Percentiles rank a stretch among this genome's conserved stretches.
Conservation (phyloP, 2,797 vertebrate species). For the Rhabdomys pumilio region DNA sequence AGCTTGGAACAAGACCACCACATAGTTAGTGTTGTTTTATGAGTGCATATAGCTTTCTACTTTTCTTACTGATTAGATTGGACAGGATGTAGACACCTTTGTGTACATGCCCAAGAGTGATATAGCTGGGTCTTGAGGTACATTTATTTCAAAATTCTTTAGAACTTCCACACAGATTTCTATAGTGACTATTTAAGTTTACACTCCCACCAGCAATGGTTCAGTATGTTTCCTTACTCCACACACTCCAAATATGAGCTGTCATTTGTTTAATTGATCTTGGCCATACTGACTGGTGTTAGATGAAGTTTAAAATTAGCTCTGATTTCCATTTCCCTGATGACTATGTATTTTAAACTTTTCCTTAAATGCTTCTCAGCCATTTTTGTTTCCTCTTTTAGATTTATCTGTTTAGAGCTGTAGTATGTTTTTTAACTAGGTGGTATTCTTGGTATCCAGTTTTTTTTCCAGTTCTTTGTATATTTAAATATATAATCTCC, state of each 20-base stretch:
- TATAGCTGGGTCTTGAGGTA: background rate
- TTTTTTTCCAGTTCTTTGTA: background rate
- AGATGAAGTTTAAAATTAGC: background rate
- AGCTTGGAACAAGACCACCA: background rate
- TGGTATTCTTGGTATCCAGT: background rate
- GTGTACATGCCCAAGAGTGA: background rate
- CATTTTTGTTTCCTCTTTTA: background rate
- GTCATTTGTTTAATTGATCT: constrained; percentile 5
- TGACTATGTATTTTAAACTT: background rate
- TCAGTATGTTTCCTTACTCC: background rate
- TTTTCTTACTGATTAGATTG: background rate
- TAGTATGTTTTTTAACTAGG: background rate
- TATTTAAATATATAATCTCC: background rate
- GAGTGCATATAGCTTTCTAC: background rate
- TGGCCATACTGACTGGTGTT: background rate
- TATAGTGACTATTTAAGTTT: background rate
- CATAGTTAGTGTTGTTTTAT: background rate
- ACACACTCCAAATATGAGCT: background rate
- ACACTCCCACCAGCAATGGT: background rate
- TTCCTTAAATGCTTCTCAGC: background rate
- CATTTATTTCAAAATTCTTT: background rate
- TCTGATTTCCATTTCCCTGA: background rate
- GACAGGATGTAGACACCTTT: background rate
- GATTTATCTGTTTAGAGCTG: background rate
- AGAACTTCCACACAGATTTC: too few species aligned